Base-by-base conservation (phyloP, 2,888 invertebrate species). In the Polia nebulosa region DNA sequence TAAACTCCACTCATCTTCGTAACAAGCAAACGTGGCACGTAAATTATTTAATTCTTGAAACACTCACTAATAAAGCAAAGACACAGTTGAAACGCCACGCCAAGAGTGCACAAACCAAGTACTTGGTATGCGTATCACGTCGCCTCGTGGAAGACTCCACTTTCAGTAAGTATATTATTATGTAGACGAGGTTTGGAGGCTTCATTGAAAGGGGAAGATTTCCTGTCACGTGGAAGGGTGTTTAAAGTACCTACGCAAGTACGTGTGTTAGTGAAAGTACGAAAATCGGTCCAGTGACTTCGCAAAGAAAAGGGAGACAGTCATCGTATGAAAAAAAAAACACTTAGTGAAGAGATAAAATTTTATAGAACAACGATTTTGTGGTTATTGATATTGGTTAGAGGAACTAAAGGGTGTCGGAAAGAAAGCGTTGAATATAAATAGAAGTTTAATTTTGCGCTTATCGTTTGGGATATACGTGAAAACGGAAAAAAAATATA, bases 131-230 rank as follows among this genome's bases (percentile, higher is more conserved):
- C 82, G 74, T 44, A 69, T 34, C 74, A 63, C 80, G 83, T 72
- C 57, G 49, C 45, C 29, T 70, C 53, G 78, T 76, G 80, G 84
- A 76, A 78, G 72, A 69, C 69, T 71, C 74, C 67, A 76, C 82
- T 84, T 80, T 47, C 62, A 73, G 73, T 84, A 80, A 84, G 84
- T 84, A 83, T 78, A 82, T 84, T 83, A 84, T 83, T 82, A 83
- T 84, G 84, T 80, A 82, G 82, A 80, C 72, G 82, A 83, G 79
- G 60, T 80, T 78, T 77, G 57, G 72, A 76, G 76, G 62, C 80
- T 72, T 80, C 80, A 82, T 84, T 84, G 82, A 82, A 80, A 82
- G 69, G 69, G 69, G 73, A 76, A 80, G 76, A 84, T 84, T 84
- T 78, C 73, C 70, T 76, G 77, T 76, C 80, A 68, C 69, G 72